Conservation (phyloP, 2,888 invertebrate genomes). For the Hirtodrosophila trivittata region DNA sequence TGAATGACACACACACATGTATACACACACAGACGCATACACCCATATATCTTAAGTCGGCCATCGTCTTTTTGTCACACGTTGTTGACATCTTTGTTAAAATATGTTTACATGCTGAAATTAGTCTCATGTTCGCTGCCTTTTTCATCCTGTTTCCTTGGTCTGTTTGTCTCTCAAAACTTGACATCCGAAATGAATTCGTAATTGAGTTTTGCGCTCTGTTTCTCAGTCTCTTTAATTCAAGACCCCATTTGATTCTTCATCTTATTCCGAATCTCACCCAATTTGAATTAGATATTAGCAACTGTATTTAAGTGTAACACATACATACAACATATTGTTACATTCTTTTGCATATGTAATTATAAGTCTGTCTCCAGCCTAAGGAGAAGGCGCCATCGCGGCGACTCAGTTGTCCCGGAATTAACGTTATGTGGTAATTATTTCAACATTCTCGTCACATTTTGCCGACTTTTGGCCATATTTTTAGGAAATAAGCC, state of each 20-base stretch:
- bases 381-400: slow-evolving; percentile 45
- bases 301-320: slow-evolving; percentile 28
- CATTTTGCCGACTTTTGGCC: slow-evolving; percentile 31
- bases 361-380: slow-evolving; percentile 23
- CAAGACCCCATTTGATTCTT: slow-evolving; percentile 17
- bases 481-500: slow-evolving; percentile 70
- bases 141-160: slow-evolving; percentile 28
- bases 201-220: slow-evolving; percentile 71
- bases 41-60: slow-evolving; percentile 35
- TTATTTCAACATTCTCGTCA: slow-evolving; percentile 66
- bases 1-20: slow-evolving; percentile 59
- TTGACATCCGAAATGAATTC: slow-evolving; percentile 78
- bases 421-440: slow-evolving; percentile 43
- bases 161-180: slow-evolving; percentile 53
- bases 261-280: slow-evolving; percentile 36
- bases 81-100: slow-evolving; percentile 78
- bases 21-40: slow-evolving; percentile 12
- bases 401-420: slow-evolving; percentile 36
- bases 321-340: slow-evolving; percentile 19
- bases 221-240: slow-evolving; percentile 16
- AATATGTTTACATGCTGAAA: slow-evolving; percentile 78
- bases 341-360: slow-evolving; percentile 48
- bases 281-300: slow-evolving; percentile 53
- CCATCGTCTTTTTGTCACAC: slow-evolving; percentile 68
- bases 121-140: slow-evolving; percentile 57